A percentile compares a stretch with the other conserved stretches of the same genome.
Conservation (phyloP, 1,140 invertebrate species). For the Zaprionus africanus region DNA sequence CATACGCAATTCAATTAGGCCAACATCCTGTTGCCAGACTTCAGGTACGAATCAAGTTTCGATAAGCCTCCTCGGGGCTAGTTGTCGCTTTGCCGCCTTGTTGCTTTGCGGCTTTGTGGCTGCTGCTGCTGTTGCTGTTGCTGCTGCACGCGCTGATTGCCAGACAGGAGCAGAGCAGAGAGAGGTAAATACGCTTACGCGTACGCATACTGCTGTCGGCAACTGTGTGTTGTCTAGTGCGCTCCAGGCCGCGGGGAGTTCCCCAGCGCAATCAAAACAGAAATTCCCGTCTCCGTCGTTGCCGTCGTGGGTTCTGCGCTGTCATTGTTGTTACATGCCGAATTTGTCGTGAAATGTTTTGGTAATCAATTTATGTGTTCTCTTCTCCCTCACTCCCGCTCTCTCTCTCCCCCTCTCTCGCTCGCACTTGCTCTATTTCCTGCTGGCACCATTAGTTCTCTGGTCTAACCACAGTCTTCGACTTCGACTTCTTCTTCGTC, state of each 20-base stretch:
- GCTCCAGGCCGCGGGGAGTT: neutral
- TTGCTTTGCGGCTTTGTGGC: neutral
- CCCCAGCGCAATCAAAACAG: conserved; percentile 16
- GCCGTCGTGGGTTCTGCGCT: conserved; percentile 15
- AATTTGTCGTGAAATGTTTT: conserved; percentile 76
- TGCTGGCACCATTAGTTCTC: conserved; percentile 27
- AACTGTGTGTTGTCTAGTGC: conserved; percentile 46
- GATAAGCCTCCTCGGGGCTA: conserved; percentile 1
- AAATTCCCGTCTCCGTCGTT: neutral
- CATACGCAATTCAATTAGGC: neutral
- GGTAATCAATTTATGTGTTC: conserved; percentile 76
- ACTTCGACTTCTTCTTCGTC: neutral
- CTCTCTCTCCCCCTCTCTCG: neutral
- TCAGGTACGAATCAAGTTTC: neutral
- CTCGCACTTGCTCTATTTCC: neutral
- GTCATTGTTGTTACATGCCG: conserved; percentile 69
- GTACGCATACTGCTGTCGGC: conserved; percentile 50
- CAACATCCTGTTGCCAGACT: conserved; percentile 4
- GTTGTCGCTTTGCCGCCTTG: neutral
- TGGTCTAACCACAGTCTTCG: conserved; percentile 20
- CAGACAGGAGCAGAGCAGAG: neutral
- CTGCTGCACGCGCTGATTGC: neutral
- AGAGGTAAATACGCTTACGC: neutral
- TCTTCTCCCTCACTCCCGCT: conserved; percentile 20
- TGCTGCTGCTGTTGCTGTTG: neutral